Evolutionary conservation across 2,888 invertebrate species (phyloP), one percentile per base, ranked within the genome.

Genomic region (Drosophila algonquin): DNA sequence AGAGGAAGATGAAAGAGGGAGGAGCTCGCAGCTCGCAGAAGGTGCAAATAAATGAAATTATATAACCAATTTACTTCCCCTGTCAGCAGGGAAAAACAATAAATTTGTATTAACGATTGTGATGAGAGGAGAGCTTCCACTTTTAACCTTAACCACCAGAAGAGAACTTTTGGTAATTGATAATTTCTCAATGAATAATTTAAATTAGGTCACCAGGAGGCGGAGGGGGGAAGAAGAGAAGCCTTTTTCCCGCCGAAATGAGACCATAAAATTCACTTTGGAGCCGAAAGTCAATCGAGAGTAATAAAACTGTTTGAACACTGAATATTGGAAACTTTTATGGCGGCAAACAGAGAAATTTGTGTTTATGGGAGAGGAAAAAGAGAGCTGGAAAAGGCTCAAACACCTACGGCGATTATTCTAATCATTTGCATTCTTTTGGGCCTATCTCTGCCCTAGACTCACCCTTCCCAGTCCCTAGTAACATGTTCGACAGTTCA

Each of bases 401-500:
- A 73, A 75, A 82, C 73, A 88, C 76, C 88, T 78, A 57, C 50
- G 68, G 83, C 88, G 75, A 82, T 89, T 86, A 89, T 88, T 88
- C 89, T 76, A 77, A 88, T 89, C 88, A 86, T 77, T 89, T 81
- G 80, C 70, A 64, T 65, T 80, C 71, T 63, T 59, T 74, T 54
- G 16, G 67, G 60, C 55, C 70, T 67, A 75, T 68, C 65, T 44
- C 35, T 32, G 9, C 16, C 30, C 12, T 21, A 47, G 16, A 21
- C 48, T 14, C 5, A 14, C 32, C 48, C 32, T 35, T 1, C 14
- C 16, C n/a, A 53, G 10, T 12, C 16, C 35, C 35, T 46, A 58
- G 40, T 76, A 83, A 80, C 87, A 81, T 77, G 75, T 81, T 76
- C 79, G 86, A 87, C 89, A 90, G 85, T 81, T 87, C 81, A 89